Base-by-base conservation (phyloP, 2,797 vertebrate genomes). In the Semotilus atromaculatus region DNA sequence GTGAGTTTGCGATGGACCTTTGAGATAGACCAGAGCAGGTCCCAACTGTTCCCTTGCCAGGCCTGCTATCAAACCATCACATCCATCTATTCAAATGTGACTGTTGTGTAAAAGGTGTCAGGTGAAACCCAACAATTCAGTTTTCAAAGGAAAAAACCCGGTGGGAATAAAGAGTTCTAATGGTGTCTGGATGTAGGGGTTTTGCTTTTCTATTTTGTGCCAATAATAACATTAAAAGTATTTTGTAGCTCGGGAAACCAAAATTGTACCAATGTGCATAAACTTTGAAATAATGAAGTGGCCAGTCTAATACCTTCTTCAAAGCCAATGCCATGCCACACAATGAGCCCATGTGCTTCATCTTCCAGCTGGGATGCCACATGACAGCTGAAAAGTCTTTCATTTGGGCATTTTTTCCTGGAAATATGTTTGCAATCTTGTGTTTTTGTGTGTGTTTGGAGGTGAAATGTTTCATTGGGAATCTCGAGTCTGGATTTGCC, bases 11-110 rank as follows among this genome's bases (percentile, higher is more conserved):
- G 71, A 72, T 67, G 18, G 81, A 85, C 75, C 53, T 71, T 55
- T 73, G 76, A 85, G 68, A 72, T 85, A 71, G 60, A 82, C 84
- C 86, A 83, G 53, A 80, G 34, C 19, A 62, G 45, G 68, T 36
- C 70, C 75, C 66, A 83, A 80, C 36, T 55, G 55, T 78, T 86
- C 67, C 14, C 26, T 16, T 79, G 82, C 85, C 79, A 74, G 70
- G 51, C 40, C 36, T 40, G 7, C 29, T 85, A 71, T 38, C 43
- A 64, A 77, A 68, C 40, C 38, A 62, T 70, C 51, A 58, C 29
- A 16, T 67, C 31, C 31, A 62, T 83, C 72, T 62, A 21, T 72
- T 85, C 43, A 80, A 72, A 79, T n/a, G 75, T 38, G 53, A 64
- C 19, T 78, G 1, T 70, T 38, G 55, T 74, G 48, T 51, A 40